Evolutionary conservation across 2,113 vertebrate species (phyloP).

Genomic region (Irena cyanogastra): DNA sequence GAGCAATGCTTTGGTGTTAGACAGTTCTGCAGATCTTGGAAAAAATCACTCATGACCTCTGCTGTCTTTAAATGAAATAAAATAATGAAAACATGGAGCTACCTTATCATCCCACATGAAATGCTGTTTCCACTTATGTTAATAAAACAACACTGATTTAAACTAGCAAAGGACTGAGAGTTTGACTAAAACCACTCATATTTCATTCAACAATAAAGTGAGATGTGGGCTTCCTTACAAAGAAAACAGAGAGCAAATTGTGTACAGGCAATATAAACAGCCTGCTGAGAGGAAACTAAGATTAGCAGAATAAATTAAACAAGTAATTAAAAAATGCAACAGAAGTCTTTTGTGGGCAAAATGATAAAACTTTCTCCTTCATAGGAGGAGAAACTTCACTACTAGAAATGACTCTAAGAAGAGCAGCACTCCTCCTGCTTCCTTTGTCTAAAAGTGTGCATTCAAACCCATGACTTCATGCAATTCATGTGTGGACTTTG

Average conservation of each 20-base stretch:
- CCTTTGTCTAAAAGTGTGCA: not conserved
- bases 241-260: not conserved
- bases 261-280: not conserved
- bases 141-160: not conserved
- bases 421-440: not conserved
- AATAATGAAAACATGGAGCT: not conserved
- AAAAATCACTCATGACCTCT: not conserved
- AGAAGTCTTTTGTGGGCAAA: not conserved
- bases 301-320: not conserved
- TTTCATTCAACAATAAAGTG: not conserved
- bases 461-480: not conserved
- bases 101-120: not conserved
- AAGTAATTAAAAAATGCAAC: not conserved
- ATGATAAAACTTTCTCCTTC: not conserved
- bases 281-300: not conserved
- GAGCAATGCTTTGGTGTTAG: not conserved
- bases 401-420: not conserved
- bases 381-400: not conserved
- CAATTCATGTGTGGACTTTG: not conserved
- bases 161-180: not conserved
- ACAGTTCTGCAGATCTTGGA: not conserved
- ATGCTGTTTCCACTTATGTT: not conserved
- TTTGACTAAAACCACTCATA: not conserved
- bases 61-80: not conserved
- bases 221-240: not conserved